phyloP scores from a whole-genome alignment of 2,113 vertebrate species.

The Pollachius pollachius region DNA sequence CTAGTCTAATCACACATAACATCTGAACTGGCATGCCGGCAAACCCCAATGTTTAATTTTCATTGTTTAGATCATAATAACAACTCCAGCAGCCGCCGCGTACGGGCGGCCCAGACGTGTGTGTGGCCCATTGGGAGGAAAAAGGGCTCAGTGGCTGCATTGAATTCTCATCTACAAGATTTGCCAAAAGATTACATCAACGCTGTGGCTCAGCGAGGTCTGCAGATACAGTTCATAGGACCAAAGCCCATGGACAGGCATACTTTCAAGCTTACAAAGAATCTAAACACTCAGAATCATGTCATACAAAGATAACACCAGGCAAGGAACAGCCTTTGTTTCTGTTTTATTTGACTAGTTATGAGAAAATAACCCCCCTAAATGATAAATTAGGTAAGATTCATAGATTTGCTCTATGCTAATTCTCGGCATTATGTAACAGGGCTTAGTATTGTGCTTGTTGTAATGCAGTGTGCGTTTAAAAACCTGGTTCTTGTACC shows the following conservation, averaged over 20 bases:
- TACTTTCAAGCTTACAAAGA: background rate
- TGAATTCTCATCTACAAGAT: constrained; percentile 71
- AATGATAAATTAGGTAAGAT: too few relatives aligned
- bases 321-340: background rate
- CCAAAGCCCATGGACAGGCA: background rate
- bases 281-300: background rate
- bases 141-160: constrained; percentile 67
- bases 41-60: constrained; percentile 67
- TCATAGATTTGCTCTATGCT: too few relatives aligned
- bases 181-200: constrained; percentile 63
- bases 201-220: constrained; percentile 29
- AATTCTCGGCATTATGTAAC: constrained; percentile 25
- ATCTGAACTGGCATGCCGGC: constrained; percentile 73
- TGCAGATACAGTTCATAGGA: constrained; percentile 9
- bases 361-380: background rate
- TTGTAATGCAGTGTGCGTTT: constrained; percentile 35
- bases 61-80: constrained; percentile 76
- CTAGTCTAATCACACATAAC: constrained; percentile 69
- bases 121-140: constrained; percentile 61
- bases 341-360: background rate
- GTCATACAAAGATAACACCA: background rate
- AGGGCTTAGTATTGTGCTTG: constrained; percentile 6
- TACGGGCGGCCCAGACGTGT: constrained; percentile 54
- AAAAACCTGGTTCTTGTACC: constrained; percentile 8
- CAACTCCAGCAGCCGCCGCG: constrained; percentile 34